phyloP scores from a whole-genome alignment of 2,888 invertebrate genomes.

The Ophion ventricosus region DNA sequence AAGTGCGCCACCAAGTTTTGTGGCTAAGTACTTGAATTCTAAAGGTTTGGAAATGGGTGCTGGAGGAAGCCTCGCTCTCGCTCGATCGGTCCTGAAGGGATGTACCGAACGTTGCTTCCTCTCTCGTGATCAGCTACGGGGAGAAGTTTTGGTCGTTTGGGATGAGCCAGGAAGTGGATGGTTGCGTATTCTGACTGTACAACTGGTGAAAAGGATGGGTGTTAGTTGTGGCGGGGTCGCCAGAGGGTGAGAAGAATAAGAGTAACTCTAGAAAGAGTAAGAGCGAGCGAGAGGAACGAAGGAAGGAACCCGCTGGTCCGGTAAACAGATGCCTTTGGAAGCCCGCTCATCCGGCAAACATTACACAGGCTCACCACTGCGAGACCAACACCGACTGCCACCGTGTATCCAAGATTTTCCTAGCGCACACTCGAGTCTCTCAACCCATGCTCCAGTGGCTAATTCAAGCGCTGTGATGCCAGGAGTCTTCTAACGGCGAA shows the following conservation, averaged over 20 bases:
- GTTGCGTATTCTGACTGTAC: constrained; percentile 44
- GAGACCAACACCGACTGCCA: constrained; percentile 66
- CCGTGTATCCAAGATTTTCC: constrained; percentile 71
- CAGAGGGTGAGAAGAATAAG: constrained; percentile 46
- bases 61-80: constrained; percentile 21
- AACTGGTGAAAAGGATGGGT: constrained; percentile 40
- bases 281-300: constrained; percentile 66
- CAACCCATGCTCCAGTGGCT: not conserved
- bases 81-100: constrained; percentile 34
- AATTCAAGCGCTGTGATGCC: constrained; percentile 25
- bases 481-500: constrained; percentile 8
- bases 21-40: constrained; percentile 38
- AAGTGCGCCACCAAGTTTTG: constrained; percentile 31
- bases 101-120: constrained; percentile 40
- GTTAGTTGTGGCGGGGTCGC: constrained; percentile 54
- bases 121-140: constrained; percentile 51
- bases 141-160: constrained; percentile 46
- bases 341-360: constrained; percentile 77
- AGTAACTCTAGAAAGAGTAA: constrained; percentile 40
- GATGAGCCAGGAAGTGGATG: constrained; percentile 41
- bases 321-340: constrained; percentile 78
- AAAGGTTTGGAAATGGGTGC: constrained; percentile 42
- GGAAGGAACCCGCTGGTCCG: constrained; percentile 74
- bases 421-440: constrained; percentile 45
- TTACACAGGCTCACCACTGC: constrained; percentile 75